Evolutionary conservation across 2,113 vertebrate genomes (phyloP).

Genomic region (Mesoclemmys tuberculata): DNA sequence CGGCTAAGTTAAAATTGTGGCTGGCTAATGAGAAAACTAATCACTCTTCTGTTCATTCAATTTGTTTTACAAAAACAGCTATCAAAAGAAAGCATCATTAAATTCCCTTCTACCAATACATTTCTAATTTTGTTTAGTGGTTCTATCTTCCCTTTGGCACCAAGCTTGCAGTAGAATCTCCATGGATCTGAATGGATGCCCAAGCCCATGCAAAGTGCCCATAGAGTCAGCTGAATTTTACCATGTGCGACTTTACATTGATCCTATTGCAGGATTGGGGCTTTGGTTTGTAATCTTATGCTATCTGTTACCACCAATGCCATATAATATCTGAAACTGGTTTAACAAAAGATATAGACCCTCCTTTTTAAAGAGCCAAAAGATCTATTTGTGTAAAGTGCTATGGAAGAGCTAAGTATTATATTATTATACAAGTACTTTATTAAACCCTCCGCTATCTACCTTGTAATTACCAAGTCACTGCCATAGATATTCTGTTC

Average conservation of each 20-base stretch:
- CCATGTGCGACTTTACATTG: background rate
- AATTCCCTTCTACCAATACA: background rate
- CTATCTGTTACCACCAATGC: background rate
- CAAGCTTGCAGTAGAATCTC: background rate
- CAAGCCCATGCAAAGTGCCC: background rate
- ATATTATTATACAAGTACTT: background rate
- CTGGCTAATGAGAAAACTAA: background rate
- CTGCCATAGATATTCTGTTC: background rate
- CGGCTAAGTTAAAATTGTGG: conserved; percentile 16
- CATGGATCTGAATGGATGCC: background rate
- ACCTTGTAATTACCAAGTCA: background rate
- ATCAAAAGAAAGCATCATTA: background rate
- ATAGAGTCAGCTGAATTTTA: background rate
- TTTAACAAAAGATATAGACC: background rate
- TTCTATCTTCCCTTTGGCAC: background rate
- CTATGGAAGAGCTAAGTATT: background rate
- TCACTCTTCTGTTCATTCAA: conserved; percentile 2
- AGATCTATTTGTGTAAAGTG: background rate
- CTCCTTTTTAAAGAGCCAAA: background rate
- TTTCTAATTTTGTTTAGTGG: background rate
- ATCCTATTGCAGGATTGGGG: background rate
- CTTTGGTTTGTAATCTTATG: background rate
- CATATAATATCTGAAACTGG: background rate
- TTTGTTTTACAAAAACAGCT: background rate
- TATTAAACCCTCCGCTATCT: background rate